Evolutionary conservation across 2,113 vertebrate genomes (phyloP).

Genomic region (Sander vitreus): DNA sequence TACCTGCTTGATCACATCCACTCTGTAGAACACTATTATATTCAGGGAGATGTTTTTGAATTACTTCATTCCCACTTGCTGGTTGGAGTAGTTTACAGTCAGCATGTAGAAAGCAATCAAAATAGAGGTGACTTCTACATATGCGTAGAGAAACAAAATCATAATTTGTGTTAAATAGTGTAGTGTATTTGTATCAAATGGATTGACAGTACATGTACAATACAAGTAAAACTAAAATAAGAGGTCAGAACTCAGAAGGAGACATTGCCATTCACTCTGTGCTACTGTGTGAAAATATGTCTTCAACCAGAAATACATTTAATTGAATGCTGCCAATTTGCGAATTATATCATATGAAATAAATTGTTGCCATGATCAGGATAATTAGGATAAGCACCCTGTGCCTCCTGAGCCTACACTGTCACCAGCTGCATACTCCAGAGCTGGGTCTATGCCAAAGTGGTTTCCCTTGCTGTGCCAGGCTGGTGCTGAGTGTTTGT

Average conservation of each 20-base stretch:
- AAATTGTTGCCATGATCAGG: slow-evolving; percentile 53
- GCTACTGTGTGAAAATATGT: slow-evolving; percentile 14
- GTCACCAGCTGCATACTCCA: slow-evolving; percentile 67
- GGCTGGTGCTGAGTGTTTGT: slow-evolving; percentile 76
- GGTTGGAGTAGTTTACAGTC: slow-evolving; percentile 5
- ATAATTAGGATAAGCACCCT: slow-evolving; percentile 64
- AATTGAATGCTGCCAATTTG: slow-evolving; percentile 51
- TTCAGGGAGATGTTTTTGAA: slow-evolving; percentile 35
- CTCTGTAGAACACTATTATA: slow-evolving; percentile 42
- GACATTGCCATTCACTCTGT: background rate
- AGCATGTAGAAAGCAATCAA: slow-evolving; percentile 24
- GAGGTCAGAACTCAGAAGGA: slow-evolving; percentile 10
- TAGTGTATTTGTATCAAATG: background rate
- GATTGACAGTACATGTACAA: background rate
- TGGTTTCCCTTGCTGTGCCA: slow-evolving; percentile 74
- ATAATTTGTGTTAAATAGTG: slow-evolving; percentile 41
- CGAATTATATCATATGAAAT: slow-evolving; percentile 56
- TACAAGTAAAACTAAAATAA: background rate
- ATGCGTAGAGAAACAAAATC: slow-evolving; percentile 10
- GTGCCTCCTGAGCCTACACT: slow-evolving; percentile 44
- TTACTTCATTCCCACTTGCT: slow-evolving; percentile 26
- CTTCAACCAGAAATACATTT: slow-evolving; percentile 6
- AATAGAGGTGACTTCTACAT: slow-evolving; percentile 32
- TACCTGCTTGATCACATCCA: slow-evolving; percentile 54
- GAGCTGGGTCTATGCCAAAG: slow-evolving; percentile 76